Evolutionary conservation across 2,888 invertebrate genomes (phyloP), one percentile per base, ranked within the genome.

Genomic region (Villa cingulata): DNA sequence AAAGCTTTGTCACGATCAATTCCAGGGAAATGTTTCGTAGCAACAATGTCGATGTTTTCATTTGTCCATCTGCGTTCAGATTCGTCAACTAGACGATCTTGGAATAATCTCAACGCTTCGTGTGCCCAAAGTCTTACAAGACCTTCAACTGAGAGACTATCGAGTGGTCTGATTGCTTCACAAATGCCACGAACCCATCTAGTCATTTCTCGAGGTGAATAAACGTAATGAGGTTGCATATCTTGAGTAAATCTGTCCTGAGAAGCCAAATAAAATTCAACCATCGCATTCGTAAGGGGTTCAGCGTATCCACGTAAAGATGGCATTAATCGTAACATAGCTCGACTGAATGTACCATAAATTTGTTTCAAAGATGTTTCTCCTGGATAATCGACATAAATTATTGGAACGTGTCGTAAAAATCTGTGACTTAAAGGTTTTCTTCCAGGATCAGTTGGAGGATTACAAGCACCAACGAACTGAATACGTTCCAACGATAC

Each of bases 171-270:
- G 53, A 99, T 89, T 12, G 98, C 98, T 72, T 99, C 98, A 66
- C 95, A 96, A 57, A 99, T 98, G 54, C 98, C 98, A 52, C 98
- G 79, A 46, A 98, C 97, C 98, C 98, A 98, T 62, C 98, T 75
- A 0, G 98, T 98, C 92, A 98, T 91, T 72, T 98, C 98, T 62
- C 91, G 77, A 12, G 98, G 98, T 48, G 96, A 96, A 73, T 99
- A 98, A 0, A 99, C 96, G 68, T 99, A 98, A 71, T 99, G 98
- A 1, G 98, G 98, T 69, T 99, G 98, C 92, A 97, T 97, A 70
- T 98, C 98, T 71, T 97, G 97, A 1, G 98, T 98, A 70, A 98
- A 99, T 46, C 86, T 77, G 66, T 97, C 97, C 73, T 98, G 97
- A 6, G 96, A 96, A 7, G 86, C 80, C 46, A 97, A 75, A 73